Evolutionary conservation across 1,140 invertebrate species (phyloP), one percentile per base, ranked within the genome.

Genomic region (Heliothis subflexa): DNA sequence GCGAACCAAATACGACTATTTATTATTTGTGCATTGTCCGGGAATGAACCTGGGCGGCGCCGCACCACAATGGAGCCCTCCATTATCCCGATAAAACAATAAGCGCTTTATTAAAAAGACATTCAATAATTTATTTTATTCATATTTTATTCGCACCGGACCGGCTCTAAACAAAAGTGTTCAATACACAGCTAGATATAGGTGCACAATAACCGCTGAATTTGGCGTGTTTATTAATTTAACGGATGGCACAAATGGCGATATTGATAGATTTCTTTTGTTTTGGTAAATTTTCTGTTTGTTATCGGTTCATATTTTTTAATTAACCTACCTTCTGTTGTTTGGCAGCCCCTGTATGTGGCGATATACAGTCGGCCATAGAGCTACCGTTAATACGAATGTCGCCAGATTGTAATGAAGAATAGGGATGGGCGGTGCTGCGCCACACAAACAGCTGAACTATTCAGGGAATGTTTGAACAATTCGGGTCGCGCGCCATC

Each of bases 71-170:
- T 88, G 84, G 83, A 82, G 80, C 78, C 77, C 70, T 83, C 91
- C 88, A 93, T 93, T 93, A 92, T 93, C 79, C 83, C 77, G 89
- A 88, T 93, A 94, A 94, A 94, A 94, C 93, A 94, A 94, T 94
- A 88, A 86, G 83, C 86, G 80, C 88, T 91, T 91, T 94, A 94
- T 93, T 94, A 93, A 94, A 93, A 93, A 94, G 93, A 94, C 91
- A 93, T 94, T 94, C 91, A 93, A 93, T 92, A 91, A 93, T 93
- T 92, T 92, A 92, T 91, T 91, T 94, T 89, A 93, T 93, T 93
- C 91, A 90, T 90, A 91, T 91, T 92, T 93, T 92, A 92, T 94
- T 94, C 80, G 87, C 87, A 88, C 84, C 85, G 80, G 78, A 86
- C 83, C 80, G 83, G 71, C 81, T 85, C 54, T 70, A 87, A 89